Percentiles rank a stretch among this genome's conserved stretches.
These are phyloP conservation scores for Lycocerus yunnanus DNA, from an alignment of 2,888 invertebrate species.

Conservation along the genomic window DNA sequence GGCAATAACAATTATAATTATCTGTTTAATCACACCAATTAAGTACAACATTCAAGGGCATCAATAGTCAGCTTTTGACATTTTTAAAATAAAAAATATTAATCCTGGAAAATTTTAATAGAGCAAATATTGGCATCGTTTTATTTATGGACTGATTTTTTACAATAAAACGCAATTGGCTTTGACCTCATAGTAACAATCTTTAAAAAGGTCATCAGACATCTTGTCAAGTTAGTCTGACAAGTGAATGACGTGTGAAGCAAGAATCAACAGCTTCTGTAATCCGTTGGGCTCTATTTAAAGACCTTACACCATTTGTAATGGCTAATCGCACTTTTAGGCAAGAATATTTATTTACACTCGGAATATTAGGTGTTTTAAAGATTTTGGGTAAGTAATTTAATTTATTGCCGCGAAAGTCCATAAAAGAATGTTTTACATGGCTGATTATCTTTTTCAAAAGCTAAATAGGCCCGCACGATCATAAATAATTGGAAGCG, in stretches of 20 bases:
- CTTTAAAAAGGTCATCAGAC: constrained; percentile 44
- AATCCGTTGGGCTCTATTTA: constrained; percentile 17
- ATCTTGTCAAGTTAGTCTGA: constrained; percentile 45
- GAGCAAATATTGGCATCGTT: background rate
- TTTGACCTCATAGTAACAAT: constrained; percentile 40
- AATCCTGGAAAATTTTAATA: background rate
- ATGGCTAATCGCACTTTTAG: constrained; percentile 5
- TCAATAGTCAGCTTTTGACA: background rate
- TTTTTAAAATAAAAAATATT: background rate
- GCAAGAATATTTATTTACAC: background rate
- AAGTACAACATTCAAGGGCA: background rate
- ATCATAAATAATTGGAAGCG: background rate
- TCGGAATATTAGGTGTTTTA: background rate
- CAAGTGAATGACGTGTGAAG: constrained; percentile 49
- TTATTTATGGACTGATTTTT: background rate
- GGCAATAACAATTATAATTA: background rate
- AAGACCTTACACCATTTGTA: constrained; percentile 13
- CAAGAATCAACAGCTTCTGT: constrained; percentile 38
- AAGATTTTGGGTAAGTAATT: background rate
- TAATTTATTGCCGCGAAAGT: background rate
- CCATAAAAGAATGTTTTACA: background rate
- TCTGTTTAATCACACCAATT: background rate
- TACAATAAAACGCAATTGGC: constrained; percentile 2
- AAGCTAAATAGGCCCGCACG: background rate
- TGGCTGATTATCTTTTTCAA: background rate